Percentiles rank a stretch among this genome's conserved stretches.
These are phyloP conservation scores for Reinhardtius hippoglossoides DNA, from an alignment of 2,113 vertebrate genomes.

Conservation along the genomic window DNA sequence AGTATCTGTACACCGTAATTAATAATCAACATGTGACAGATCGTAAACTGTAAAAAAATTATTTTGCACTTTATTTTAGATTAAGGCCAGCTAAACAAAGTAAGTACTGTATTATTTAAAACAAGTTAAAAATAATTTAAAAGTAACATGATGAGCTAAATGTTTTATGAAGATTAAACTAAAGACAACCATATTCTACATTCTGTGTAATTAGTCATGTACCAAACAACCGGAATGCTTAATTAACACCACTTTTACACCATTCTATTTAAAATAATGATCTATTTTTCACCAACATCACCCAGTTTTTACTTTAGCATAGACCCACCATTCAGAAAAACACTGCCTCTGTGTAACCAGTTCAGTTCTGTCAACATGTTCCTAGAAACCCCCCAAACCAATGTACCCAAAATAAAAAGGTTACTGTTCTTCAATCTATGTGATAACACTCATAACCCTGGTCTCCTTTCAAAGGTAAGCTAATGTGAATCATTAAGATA, in stretches of 20 bases:
- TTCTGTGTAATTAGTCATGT: neutral
- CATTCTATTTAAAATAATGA: neutral
- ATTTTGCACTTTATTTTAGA: no score
- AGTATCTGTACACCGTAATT: no score
- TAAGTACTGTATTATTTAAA: no score
- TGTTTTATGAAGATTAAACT: neutral
- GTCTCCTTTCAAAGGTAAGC: neutral
- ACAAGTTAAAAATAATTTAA: no score
- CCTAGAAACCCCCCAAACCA: neutral
- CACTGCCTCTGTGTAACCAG: slow-evolving; percentile 2
- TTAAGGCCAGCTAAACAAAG: no score
- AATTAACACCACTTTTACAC: neutral
- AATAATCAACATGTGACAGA: no score
- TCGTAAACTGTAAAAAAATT: no score
- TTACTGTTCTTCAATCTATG: neutral
- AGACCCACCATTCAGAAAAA: neutral
- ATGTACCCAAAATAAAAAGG: neutral
- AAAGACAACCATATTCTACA: neutral
- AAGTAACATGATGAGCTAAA: no score
- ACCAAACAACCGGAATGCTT: neutral
- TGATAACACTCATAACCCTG: neutral
- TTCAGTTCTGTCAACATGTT: slow-evolving; percentile 10
- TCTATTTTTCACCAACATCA: neutral
- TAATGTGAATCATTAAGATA: slow-evolving; percentile 33
- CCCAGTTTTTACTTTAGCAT: neutral